These are phyloP conservation scores for Mactra quadrangularis DNA, from an alignment of 1,140 invertebrate genomes.

Conservation along the genomic window DNA sequence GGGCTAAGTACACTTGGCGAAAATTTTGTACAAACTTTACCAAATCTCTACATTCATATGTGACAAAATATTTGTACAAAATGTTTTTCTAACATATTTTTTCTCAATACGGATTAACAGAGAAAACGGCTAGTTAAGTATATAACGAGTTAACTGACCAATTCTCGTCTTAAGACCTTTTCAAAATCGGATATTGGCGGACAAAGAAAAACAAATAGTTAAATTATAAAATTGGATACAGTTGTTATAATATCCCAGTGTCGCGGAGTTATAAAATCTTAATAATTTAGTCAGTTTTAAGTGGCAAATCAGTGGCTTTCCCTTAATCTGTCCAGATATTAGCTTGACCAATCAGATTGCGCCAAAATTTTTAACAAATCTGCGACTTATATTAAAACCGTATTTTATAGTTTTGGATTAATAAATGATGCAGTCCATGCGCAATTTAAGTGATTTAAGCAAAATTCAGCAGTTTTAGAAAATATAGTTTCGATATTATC, in stretches of 20 bases:
- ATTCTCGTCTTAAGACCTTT: slow-evolving; percentile 26
- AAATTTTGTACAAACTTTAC: slow-evolving; percentile 27
- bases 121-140: slow-evolving; percentile 29
- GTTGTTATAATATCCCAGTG: too few species aligned
- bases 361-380: neutral
- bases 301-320: slow-evolving; percentile 31
- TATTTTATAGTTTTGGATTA: too few species aligned
- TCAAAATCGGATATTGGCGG: slow-evolving; percentile 54
- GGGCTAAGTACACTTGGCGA: neutral
- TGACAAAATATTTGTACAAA: slow-evolving; percentile 45
- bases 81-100: slow-evolving; percentile 54
- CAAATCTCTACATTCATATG: slow-evolving; percentile 29
- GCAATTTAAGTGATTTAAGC: too few species aligned
- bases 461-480: too few species aligned
- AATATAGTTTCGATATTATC: too few species aligned
- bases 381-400: too few species aligned
- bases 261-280: neutral
- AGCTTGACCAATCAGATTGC: slow-evolving; percentile 15
- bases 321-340: slow-evolving; percentile 18
- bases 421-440: too few species aligned
- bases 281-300: slow-evolving; percentile 8
- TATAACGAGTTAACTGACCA: slow-evolving; percentile 57
- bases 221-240: neutral
- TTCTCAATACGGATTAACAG: slow-evolving; percentile 54
- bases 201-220: slow-evolving; percentile 33